Percentiles rank a stretch among this genome's conserved stretches.
Conservation (phyloP, 1,140 invertebrate species). For the Aphelenchoides avenae region DNA sequence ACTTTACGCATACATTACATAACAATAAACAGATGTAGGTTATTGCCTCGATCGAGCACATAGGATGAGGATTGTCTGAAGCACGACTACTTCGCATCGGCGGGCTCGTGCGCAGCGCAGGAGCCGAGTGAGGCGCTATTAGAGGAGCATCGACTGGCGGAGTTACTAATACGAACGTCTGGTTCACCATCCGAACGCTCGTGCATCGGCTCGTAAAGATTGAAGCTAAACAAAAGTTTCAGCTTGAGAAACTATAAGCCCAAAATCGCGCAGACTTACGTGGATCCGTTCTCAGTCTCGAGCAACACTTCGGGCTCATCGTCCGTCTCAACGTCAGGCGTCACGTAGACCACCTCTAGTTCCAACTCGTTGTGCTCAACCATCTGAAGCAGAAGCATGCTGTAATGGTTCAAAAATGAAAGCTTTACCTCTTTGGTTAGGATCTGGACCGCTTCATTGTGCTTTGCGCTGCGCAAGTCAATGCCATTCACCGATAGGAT, state of each 20-base stretch:
- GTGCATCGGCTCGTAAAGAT: conserved; percentile 22
- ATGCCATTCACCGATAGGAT: conserved; percentile 75
- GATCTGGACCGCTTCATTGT: conserved; percentile 53
- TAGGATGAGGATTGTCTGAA: too few relatives aligned
- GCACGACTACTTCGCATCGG: too few relatives aligned
- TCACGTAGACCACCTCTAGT: conserved; percentile 49
- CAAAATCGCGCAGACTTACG: conserved; percentile 10
- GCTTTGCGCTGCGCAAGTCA: conserved; percentile 68
- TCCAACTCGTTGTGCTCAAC: conserved; percentile 36
- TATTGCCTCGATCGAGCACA: too few relatives aligned
- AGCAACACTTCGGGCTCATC: conserved; percentile 48
- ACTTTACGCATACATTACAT: too few relatives aligned
- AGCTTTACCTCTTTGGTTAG: conserved; percentile 46
- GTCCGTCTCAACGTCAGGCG: conserved; percentile 47
- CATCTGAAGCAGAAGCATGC: conserved; percentile 23
- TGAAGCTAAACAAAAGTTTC: conserved; percentile 17
- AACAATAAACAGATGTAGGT: too few relatives aligned
- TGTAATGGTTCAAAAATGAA: background rate
- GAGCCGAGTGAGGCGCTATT: too few relatives aligned
- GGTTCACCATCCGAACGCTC: too few relatives aligned
- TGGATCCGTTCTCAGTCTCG: conserved; percentile 42
- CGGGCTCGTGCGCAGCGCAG: too few relatives aligned
- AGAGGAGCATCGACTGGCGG: too few relatives aligned
- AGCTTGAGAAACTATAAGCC: background rate
- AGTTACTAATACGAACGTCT: too few relatives aligned